Percentiles rank a stretch among this genome's conserved stretches.
Evolutionary conservation across 2,113 vertebrate species (phyloP).

Genomic region (Cottus gobio): DNA sequence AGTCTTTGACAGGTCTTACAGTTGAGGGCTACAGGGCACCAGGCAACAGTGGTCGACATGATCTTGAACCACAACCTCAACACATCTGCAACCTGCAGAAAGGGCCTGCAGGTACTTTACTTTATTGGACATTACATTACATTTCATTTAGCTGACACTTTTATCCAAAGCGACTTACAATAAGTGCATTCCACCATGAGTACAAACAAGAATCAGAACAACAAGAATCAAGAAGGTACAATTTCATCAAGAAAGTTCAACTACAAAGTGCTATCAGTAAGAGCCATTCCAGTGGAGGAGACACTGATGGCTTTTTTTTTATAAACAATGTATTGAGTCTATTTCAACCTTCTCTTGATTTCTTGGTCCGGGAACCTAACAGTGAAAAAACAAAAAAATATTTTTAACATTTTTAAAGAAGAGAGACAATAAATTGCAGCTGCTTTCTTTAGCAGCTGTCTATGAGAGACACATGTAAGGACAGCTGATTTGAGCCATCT

Average conservation of each 20-base stretch:
- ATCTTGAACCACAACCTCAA: not conserved
- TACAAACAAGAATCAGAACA: too few species aligned
- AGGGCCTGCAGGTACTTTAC: not conserved
- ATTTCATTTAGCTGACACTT: too few species aligned
- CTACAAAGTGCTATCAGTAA: too few species aligned
- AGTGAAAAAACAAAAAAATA: not conserved
- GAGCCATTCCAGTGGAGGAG: too few species aligned
- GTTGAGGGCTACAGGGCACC: not conserved
- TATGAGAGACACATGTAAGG: not conserved
- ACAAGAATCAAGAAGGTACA: too few species aligned
- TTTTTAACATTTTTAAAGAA: not conserved
- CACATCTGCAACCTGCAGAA: not conserved
- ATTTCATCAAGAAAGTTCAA: too few species aligned
- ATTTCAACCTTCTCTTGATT: not conserved
- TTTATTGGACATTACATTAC: too few species aligned
- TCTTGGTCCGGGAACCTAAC: not conserved
- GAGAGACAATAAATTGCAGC: not conserved
- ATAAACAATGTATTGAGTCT: too few species aligned
- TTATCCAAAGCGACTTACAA: too few species aligned
- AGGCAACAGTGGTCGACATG: not conserved
- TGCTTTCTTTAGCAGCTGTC: not conserved
- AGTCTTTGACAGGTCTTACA: too few species aligned
- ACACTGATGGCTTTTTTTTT: too few species aligned
- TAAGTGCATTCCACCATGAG: too few species aligned
- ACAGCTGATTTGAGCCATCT: not conserved